Conservation (phyloP, 2,888 invertebrate genomes). For the Hydroisotoma schaefferi region DNA sequence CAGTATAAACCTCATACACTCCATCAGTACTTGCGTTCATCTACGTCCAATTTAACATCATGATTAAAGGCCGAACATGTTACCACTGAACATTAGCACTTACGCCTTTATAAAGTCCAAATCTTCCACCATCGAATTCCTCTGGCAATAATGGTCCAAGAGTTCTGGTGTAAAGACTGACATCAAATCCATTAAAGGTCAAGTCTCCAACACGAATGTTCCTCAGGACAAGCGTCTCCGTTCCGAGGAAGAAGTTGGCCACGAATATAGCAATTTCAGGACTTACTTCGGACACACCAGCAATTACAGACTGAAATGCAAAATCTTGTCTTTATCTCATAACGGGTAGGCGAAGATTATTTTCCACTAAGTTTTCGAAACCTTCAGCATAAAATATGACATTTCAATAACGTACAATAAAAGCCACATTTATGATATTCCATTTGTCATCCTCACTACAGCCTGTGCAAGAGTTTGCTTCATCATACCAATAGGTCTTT, state of each 20-base stretch:
- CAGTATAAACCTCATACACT: slow-evolving; percentile 32
- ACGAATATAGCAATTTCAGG: not conserved
- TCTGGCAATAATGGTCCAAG: slow-evolving; percentile 10
- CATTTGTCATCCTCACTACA: slow-evolving; percentile 17
- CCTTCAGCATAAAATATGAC: no score
- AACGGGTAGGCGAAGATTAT: no score
- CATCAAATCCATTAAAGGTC: slow-evolving; percentile 25
- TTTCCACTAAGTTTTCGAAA: no score
- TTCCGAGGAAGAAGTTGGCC: not conserved
- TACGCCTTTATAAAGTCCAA: slow-evolving; percentile 38
- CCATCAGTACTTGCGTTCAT: slow-evolving; percentile 36
- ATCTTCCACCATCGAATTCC: slow-evolving; percentile 24
- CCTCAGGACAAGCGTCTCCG: slow-evolving; percentile 12
- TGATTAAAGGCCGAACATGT: not conserved
- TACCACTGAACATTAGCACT: slow-evolving; percentile 1
- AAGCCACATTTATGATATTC: slow-evolving; percentile 28
- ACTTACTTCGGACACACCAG: not conserved
- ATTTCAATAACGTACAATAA: slow-evolving; percentile 23
- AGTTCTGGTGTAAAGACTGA: not conserved
- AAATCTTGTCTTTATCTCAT: no score
- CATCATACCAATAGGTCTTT: slow-evolving; percentile 20
- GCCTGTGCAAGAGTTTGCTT: not conserved
- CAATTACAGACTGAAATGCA: slow-evolving; percentile 11
- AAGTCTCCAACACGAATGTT: slow-evolving; percentile 22
- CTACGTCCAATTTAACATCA: slow-evolving; percentile 13